A percentile compares a stretch with the other conserved stretches of the same genome.
phyloP scores from a whole-genome alignment of 1,140 invertebrate species.

The Episyrphus balteatus region DNA sequence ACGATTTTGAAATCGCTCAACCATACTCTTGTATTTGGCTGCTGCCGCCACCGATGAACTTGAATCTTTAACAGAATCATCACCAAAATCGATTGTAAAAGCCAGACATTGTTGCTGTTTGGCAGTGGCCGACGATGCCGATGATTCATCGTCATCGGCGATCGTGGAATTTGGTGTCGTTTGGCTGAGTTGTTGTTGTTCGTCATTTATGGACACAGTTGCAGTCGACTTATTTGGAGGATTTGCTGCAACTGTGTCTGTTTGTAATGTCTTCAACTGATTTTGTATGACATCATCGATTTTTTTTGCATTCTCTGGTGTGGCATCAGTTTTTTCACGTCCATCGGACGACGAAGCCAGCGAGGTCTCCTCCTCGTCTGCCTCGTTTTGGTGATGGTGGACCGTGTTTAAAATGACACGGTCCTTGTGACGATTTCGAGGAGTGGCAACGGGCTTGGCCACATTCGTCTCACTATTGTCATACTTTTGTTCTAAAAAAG shows the following conservation, averaged over 20 bases:
- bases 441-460: not conserved
- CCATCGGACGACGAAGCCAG: conserved; percentile 19
- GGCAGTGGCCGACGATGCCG: conserved; percentile 17
- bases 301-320: conserved; percentile 34
- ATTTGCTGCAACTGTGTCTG: not conserved
- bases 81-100: conserved; percentile 59
- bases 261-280: not conserved
- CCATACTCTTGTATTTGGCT: conserved; percentile 46
- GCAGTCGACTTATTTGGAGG: not conserved
- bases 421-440: no score
- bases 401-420: not conserved
- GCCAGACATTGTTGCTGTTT: conserved; percentile 34
- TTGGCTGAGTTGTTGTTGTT: not conserved
- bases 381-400: no score
- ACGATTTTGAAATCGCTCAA: conserved; percentile 56
- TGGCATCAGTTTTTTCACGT: conserved; percentile 29
- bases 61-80: conserved; percentile 47
- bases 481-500: not conserved
- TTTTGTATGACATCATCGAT: conserved; percentile 28
- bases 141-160: conserved; percentile 16
- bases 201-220: not conserved
- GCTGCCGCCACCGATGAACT: conserved; percentile 34
- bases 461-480: not conserved
- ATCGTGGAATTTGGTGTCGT: not conserved
- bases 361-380: not conserved